Conservation (phyloP, 2,113 vertebrate species). For the Sterna hirundo region DNA sequence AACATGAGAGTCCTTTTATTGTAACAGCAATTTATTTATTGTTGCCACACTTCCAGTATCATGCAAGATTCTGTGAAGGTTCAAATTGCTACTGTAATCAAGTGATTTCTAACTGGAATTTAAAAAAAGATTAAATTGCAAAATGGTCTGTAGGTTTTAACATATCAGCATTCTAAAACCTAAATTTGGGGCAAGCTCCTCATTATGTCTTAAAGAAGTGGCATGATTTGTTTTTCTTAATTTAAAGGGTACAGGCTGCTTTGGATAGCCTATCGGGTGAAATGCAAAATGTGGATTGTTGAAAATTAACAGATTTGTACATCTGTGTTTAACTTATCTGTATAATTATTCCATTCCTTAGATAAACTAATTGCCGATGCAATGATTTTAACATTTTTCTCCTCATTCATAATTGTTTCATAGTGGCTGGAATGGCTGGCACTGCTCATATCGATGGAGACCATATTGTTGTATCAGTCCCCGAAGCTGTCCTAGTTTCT, state of each 20-base stretch:
- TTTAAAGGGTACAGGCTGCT: background rate
- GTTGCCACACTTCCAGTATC: background rate
- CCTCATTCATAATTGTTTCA: conserved; percentile 55
- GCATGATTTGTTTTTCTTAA: background rate
- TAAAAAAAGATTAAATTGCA: background rate
- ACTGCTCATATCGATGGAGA: conserved; percentile 97
- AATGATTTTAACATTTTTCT: conserved; percentile 42
- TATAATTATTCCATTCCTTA: background rate
- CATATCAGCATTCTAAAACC: background rate
- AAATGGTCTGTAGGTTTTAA: background rate
- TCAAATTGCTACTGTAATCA: background rate
- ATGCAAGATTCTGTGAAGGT: background rate
- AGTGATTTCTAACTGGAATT: background rate
- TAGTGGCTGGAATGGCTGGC: conserved; percentile 96
- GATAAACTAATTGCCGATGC: background rate
- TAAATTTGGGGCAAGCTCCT: background rate
- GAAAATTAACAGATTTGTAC: background rate
- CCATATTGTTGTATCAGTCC: conserved; percentile 97
- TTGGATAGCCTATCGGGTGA: background rate
- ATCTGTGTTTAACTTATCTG: background rate
- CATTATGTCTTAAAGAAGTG: background rate
- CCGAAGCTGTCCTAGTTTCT: conserved; percentile 94
- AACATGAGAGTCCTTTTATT: background rate
- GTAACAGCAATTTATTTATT: background rate
- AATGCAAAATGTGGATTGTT: background rate